Base-by-base conservation (phyloP, 2,113 vertebrate species). In the Ovibos moschatus region DNA sequence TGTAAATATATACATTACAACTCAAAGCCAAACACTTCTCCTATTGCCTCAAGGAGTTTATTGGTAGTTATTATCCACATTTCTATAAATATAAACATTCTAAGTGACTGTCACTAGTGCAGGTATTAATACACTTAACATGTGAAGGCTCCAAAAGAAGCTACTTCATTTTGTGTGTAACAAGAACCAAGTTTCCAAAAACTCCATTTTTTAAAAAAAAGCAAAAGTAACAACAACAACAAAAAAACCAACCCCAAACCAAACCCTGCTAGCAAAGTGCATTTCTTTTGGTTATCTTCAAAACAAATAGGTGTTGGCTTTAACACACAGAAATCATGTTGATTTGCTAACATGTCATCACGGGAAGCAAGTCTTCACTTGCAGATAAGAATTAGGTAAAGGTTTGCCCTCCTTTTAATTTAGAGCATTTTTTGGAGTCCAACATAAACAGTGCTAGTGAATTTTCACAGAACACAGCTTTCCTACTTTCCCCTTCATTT, bases 1-100 rank as follows among this genome's bases (percentile, higher is more conserved):
- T 45, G 67, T 60, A 86, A 94, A 91, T 93, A 96, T 30, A 98
- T 81, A 94, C 36, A 98, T 90, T 84, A 67, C 96, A 87, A 97
- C 64, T 91, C 86, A 94, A 96, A 98, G 89, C 95, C 97, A 97
- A 96, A 98, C 98, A 97, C 95, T 98, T 98, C 94, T 98, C 91
- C 98, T 97, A 97, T 94, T 94, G 97, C 89, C 95, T 99, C 98
- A 92, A 98, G 96, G 97, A 97, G 96, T 99, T 99, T 99, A 99
- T 98, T 99, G 98, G 98, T 97, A 98, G 98, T 98, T 97, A 98
- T 98, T 98, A 98, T 98, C 98, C 98, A 99, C 98, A 98, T 98
- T 98, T 98, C 98, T 99, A 99, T 98, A 99, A 99, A 99, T 99
- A 99, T 98, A 99, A 98, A 99, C 98, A 99, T 98, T 98, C 98